Evolutionary conservation across 2,888 invertebrate species (phyloP).

Genomic region (Leucophenga montana): DNA sequence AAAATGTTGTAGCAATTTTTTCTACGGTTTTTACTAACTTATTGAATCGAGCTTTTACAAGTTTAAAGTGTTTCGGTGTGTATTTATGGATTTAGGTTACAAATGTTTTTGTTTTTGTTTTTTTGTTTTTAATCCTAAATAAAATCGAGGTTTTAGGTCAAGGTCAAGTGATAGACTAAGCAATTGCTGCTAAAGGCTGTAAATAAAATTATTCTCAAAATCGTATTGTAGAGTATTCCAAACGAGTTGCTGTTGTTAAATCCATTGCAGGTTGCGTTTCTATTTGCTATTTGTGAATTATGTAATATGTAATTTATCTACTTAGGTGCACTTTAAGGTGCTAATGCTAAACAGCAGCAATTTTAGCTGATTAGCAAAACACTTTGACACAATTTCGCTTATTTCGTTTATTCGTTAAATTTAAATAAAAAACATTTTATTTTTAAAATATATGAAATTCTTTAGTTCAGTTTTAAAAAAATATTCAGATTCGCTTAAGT

Average conservation of each 20-base stretch:
- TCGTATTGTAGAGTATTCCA: constrained; percentile 8
- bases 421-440: constrained; percentile 1
- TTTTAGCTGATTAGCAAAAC: constrained; percentile 25
- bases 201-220: not conserved
- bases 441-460: constrained; percentile 1
- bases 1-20: too few species aligned
- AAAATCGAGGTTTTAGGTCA: constrained; percentile 58
- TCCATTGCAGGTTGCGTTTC: too few species aligned
- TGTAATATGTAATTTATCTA: constrained; percentile 2
- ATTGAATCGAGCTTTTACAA: too few species aligned
- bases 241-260: constrained; percentile 13
- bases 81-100: too few species aligned
- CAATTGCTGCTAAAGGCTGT: not conserved
- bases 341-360: constrained; percentile 17
- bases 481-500: constrained; percentile 45
- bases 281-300: not conserved
- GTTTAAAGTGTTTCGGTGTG: too few species aligned
- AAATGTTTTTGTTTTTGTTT: too few species aligned
- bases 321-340: not conserved
- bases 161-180: constrained; percentile 55
- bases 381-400: constrained; percentile 6
- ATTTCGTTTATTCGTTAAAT: constrained; percentile 1
- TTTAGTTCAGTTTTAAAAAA: constrained; percentile 12
- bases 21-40: too few species aligned
- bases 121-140: too few species aligned